Evolutionary conservation across 2,888 invertebrate species (phyloP).

Genomic region (Nephrotoma flavescens): DNA sequence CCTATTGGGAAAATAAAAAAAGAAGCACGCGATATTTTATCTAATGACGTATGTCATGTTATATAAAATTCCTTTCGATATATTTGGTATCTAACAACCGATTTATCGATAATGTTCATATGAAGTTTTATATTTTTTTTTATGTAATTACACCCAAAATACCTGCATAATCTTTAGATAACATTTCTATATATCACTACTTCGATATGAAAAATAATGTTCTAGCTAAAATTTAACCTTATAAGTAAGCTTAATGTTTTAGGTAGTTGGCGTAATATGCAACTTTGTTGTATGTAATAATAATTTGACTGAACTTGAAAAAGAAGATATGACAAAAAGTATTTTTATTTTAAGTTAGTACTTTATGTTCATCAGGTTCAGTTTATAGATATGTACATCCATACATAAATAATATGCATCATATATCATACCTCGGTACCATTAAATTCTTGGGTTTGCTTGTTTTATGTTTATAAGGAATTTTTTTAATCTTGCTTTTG

Average conservation of each 20-base stretch:
- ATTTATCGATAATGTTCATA: neutral
- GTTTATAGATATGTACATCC: too few species aligned
- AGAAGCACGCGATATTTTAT: neutral
- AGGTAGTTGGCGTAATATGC: neutral
- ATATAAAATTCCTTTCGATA: neutral
- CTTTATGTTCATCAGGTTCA: neutral
- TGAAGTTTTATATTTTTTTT: neutral
- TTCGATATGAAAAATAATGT: neutral
- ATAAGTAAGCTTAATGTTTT: too few species aligned
- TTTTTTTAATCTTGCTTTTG: too few species aligned
- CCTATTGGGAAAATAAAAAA: neutral
- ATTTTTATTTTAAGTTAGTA: neutral
- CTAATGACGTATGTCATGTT: neutral
- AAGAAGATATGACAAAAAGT: neutral
- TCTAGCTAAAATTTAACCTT: neutral
- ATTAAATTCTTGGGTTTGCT: too few species aligned
- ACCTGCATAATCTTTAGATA: neutral
- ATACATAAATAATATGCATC: too few species aligned
- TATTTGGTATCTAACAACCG: neutral
- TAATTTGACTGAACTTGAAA: neutral
- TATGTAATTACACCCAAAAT: neutral
- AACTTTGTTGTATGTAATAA: neutral
- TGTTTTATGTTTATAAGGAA: too few species aligned
- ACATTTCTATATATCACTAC: neutral
- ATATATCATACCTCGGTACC: too few species aligned